Evolutionary conservation across 2,113 vertebrate genomes (phyloP).

Genomic region (Pangasianodon gigas): DNA sequence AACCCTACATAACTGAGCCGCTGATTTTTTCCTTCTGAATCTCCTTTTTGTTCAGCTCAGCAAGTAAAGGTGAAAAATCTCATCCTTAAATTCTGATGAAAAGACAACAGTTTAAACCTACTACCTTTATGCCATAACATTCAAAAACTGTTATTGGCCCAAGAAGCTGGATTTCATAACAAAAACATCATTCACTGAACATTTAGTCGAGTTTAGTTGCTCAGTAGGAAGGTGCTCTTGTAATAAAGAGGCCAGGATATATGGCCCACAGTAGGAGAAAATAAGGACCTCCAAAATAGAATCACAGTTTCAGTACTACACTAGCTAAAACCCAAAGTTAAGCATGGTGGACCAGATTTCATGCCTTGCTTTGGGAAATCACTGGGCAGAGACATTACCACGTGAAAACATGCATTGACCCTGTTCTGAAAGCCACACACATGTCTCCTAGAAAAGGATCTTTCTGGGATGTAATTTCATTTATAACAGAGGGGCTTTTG

Average conservation of each 20-base stretch:
- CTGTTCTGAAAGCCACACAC: slow-evolving; percentile 2
- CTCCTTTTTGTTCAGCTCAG: not conserved
- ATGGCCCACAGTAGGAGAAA: not conserved
- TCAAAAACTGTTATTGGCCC: slow-evolving; percentile 2
- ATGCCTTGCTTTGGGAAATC: slow-evolving; percentile 1
- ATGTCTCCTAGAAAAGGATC: not conserved
- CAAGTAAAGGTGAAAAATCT: not conserved
- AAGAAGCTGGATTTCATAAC: not conserved
- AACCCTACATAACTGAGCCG: not conserved
- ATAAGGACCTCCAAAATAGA: not conserved
- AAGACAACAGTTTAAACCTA: not conserved
- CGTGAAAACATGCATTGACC: not conserved
- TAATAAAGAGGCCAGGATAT: not conserved
- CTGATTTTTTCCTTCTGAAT: not conserved
- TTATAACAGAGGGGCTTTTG: slow-evolving; percentile 24
- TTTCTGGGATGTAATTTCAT: slow-evolving; percentile 18
- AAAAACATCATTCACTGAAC: not conserved
- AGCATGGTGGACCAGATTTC: not conserved
- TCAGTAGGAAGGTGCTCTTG: not conserved
- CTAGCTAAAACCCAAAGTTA: not conserved
- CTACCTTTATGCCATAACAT: not conserved
- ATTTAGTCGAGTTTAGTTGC: not conserved
- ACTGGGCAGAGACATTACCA: slow-evolving; percentile 1
- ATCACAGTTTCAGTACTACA: not conserved
- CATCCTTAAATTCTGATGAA: not conserved